Base-by-base conservation (phyloP, 30 jellyfish, hydroid and myxozoan genomes). In the Aurelia aurita region DNA sequence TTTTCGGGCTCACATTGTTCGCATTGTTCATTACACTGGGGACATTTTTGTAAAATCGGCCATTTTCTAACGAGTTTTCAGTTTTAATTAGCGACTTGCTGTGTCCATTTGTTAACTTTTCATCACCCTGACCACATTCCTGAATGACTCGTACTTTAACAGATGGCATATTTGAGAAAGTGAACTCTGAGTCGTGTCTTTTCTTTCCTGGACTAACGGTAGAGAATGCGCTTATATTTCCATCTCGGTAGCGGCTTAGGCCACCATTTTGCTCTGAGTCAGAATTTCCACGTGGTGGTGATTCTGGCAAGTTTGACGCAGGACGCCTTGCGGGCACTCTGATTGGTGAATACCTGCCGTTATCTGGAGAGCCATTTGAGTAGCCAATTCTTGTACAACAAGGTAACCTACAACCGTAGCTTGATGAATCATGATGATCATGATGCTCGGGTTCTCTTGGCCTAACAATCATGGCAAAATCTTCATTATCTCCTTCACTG, bases 291-390 rank as follows among this genome's bases (percentile, higher is more conserved):
- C 60, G 55, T 15, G 81, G 74, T 0, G 78, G 90, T 12, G 90
- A 63, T 16, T 64, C 65, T 20, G 27, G 27, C 31, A 81, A 64
- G 64, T 63, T 12, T 39, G 45, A 79, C 7, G 60, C 80, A 8
- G 85, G 91, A 39, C 91, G 91, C 64, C 83, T 81, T 19, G 85
- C 91, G 4, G 91, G 91, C 10, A 81, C 85, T 35, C 91, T 21
- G 21, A 81, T 81, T 49, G 91, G 91, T 18, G 91, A 77, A 53
- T 77, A 77, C 5, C 69, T 54, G 25, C 70, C 85, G 43, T 60
- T 57, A 13, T 69, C 79, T 0, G 91, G 79, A 4, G 82, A 69
- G 67, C 66, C 22, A 4, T 70, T 35, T 32, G 62, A 20, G 74
- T 66, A 81, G 20, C 80, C 85, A 8, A 25, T 2, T 11, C 91